Percentiles rank a stretch among this genome's conserved stretches.
phyloP scores from a whole-genome alignment of 2,888 invertebrate genomes.

The Xylocampa areola region DNA sequence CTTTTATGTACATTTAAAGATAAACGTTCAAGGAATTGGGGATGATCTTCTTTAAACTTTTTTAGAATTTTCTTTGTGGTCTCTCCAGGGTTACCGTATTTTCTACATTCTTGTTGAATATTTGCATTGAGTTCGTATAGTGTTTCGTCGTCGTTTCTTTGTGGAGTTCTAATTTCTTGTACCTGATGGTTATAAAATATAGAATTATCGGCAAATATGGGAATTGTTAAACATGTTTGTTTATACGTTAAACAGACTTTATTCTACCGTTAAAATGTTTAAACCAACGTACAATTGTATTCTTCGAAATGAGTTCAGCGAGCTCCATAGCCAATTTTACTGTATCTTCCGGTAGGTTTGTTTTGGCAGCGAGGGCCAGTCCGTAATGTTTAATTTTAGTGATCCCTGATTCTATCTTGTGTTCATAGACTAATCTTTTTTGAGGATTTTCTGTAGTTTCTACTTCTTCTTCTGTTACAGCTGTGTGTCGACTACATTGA shows the following conservation, averaged over 20 bases:
- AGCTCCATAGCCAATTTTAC: conserved; percentile 87
- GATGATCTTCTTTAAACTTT: conserved; percentile 76
- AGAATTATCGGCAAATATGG: no score
- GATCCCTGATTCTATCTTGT: conserved; percentile 90
- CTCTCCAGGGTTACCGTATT: conserved; percentile 61
- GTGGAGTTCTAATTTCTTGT: conserved; percentile 64
- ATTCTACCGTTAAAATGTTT: no score
- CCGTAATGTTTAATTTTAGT: conserved; percentile 91
- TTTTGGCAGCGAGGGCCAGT: conserved; percentile 90
- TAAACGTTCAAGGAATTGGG: conserved; percentile 67
- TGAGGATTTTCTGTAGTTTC: conserved; percentile 66
- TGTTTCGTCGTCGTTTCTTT: conserved; percentile 65
- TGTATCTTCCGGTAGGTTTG: conserved; percentile 90
- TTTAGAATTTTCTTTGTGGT: conserved; percentile 63
- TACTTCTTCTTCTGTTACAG: conserved; percentile 75
- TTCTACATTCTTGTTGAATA: conserved; percentile 72
- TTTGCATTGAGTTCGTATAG: conserved; percentile 80
- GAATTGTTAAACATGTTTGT: no score
- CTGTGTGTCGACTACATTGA: conserved; percentile 75
- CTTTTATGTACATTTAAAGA: conserved; percentile 62
- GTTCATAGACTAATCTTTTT: conserved; percentile 90
- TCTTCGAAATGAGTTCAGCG: conserved; percentile 76
- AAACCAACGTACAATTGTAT: conserved; percentile 73
- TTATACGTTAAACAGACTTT: no score
- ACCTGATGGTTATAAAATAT: conserved; percentile 65